A percentile compares a stretch with the other conserved stretches of the same genome.
These are phyloP conservation scores for Acrossocheilus fasciatus DNA, from an alignment of 2,797 vertebrate genomes.

Conservation along the genomic window DNA sequence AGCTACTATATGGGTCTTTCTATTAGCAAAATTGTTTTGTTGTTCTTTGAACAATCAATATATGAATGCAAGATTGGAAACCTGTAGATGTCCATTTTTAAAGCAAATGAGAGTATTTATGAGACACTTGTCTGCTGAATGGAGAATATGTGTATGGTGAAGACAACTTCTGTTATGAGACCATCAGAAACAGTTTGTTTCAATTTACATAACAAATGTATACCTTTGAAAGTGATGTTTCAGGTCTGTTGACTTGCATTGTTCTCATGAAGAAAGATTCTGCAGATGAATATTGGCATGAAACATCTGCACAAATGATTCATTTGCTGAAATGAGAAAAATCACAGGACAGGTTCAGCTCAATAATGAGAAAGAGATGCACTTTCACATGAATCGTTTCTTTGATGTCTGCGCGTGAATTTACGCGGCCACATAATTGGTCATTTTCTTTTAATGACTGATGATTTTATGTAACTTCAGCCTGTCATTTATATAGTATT, in stretches of 20 bases:
- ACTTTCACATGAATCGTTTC: not conserved
- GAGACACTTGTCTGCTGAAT: not conserved
- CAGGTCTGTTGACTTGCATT: slow-evolving; percentile 4
- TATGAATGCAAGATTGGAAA: not conserved
- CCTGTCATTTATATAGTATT: slow-evolving; percentile 14
- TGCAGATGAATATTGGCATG: slow-evolving; percentile 2
- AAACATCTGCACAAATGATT: slow-evolving; percentile 32
- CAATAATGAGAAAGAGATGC: not conserved
- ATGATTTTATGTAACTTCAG: slow-evolving; percentile 5
- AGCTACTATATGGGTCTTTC: not conserved
- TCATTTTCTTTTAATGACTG: slow-evolving; percentile 26
- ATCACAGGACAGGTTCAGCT: not conserved
- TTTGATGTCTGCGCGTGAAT: slow-evolving; percentile 17
- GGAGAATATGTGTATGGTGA: slow-evolving; percentile 24
- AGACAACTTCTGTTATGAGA: not conserved
- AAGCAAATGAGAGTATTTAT: slow-evolving; percentile 19
- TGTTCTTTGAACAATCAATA: not conserved
- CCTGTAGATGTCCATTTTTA: not conserved
- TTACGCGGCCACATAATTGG: not conserved
- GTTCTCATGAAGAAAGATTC: slow-evolving; percentile 2
- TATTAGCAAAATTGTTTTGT: not conserved
- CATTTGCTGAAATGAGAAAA: slow-evolving; percentile 22
- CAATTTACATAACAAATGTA: slow-evolving; percentile 14
- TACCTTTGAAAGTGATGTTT: slow-evolving; percentile 18
- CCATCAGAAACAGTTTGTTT: slow-evolving; percentile 25